phyloP scores from a whole-genome alignment of 1,140 invertebrate genomes.

The Mycetomoellerius zeteki region DNA sequence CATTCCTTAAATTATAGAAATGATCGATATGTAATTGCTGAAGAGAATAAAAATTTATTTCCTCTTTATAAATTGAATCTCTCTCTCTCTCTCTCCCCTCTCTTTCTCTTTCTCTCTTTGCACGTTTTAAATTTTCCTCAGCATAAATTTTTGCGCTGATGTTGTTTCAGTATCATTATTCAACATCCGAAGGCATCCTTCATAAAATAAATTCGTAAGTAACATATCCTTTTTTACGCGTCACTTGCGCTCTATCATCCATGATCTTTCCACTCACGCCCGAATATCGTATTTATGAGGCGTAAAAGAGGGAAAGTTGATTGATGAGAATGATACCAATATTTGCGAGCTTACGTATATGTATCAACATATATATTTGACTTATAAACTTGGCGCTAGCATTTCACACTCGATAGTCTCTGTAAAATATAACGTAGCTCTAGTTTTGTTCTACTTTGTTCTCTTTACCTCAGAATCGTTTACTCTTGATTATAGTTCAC shows the following conservation, averaged over 20 bases:
- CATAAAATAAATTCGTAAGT: conserved; percentile 74
- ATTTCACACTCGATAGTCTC: neutral
- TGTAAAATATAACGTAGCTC: neutral
- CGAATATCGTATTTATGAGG: conserved; percentile 69
- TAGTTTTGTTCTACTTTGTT: neutral
- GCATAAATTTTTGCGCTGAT: conserved; percentile 1
- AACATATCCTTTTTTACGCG: conserved; percentile 71
- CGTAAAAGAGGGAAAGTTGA: conserved; percentile 68
- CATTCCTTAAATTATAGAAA: neutral
- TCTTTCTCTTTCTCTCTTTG: neutral
- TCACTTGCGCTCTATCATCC: conserved; percentile 60
- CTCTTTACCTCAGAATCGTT: neutral
- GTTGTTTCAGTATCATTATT: conserved; percentile 5
- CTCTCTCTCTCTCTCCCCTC: neutral
- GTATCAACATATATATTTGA: conserved; percentile 41
- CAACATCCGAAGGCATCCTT: conserved; percentile 14
- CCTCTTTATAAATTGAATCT: neutral
- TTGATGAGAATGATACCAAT: conserved; percentile 35
- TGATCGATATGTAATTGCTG: neutral
- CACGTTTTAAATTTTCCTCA: neutral
- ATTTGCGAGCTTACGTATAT: conserved; percentile 42
- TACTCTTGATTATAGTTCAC: neutral
- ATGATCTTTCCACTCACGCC: conserved; percentile 9
- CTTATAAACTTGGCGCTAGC: conserved; percentile 30
- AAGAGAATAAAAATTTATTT: neutral